phyloP scores from a whole-genome alignment of 2,113 vertebrate species.

The Acanthisitta chloris region DNA sequence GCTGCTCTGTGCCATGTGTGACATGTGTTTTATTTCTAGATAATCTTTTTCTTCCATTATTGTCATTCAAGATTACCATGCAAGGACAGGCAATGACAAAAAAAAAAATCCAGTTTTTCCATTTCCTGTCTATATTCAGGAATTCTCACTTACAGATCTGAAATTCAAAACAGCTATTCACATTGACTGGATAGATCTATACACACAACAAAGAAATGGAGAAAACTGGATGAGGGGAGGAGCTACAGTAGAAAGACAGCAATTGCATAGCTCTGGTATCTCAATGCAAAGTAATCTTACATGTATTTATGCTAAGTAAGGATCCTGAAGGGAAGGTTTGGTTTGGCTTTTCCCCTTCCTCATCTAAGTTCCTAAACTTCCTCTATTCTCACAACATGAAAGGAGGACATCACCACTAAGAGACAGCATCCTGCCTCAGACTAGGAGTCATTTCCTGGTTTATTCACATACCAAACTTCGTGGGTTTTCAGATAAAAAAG shows the following conservation, averaged over 20 bases:
- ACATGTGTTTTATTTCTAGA: neutral
- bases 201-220: neutral
- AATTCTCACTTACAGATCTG: neutral
- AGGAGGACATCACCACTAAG: neutral
- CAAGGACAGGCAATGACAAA: neutral
- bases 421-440: neutral
- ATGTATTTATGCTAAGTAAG: neutral
- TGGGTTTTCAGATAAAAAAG: neutral
- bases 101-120: neutral
- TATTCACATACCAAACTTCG: neutral
- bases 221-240: neutral
- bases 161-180: neutral
- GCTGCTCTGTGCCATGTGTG: neutral
- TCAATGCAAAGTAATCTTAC: neutral
- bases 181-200: fast-evolving
- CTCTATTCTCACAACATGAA: neutral
- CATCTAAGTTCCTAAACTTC: neutral
- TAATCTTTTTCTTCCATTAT: neutral
- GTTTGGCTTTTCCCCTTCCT: neutral
- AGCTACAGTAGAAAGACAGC: neutral
- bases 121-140: neutral
- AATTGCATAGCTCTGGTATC: neutral
- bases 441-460: neutral
- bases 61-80: neutral
- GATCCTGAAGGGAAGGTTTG: neutral